A percentile compares a stretch with the other conserved stretches of the same genome.
Evolutionary conservation across 2,113 vertebrate genomes (phyloP).

Genomic region (Cacatua alba): DNA sequence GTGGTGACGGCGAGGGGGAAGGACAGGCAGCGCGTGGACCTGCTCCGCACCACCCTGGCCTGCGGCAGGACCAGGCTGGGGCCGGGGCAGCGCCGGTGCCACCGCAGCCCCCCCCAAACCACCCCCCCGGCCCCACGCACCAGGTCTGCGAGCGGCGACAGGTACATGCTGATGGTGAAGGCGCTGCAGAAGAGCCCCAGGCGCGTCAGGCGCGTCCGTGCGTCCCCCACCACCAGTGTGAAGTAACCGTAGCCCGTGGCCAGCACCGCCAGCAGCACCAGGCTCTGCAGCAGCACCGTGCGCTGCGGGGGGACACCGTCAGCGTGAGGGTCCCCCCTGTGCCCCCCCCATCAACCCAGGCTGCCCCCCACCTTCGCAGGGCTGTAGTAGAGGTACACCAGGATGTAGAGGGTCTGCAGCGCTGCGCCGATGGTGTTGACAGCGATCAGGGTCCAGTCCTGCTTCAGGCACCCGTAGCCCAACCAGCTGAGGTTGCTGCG

Average conservation of each 20-base stretch:
- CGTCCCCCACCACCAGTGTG: constrained; percentile 63
- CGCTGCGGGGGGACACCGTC: too few relatives aligned
- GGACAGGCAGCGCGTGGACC: constrained; percentile 85
- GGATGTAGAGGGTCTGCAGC: too few relatives aligned
- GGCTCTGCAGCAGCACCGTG: constrained; percentile 65
- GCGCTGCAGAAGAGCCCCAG: constrained; percentile 90
- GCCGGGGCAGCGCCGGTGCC: not conserved
- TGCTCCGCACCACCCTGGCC: constrained; percentile 82
- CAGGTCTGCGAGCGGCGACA: constrained; percentile 84
- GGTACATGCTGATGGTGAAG: constrained; percentile 93
- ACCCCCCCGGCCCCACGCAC: not conserved
- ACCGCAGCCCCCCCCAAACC: not conserved
- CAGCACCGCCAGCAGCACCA: constrained; percentile 70
- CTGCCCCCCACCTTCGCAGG: too few relatives aligned
- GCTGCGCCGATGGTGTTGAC: too few relatives aligned
- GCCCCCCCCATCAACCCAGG: too few relatives aligned
- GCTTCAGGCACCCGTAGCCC: too few relatives aligned
- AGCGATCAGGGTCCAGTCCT: too few relatives aligned
- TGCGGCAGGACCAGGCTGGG: constrained; percentile 35
- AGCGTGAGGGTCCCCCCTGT: too few relatives aligned
- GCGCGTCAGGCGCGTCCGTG: constrained; percentile 64
- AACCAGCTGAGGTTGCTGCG: too few relatives aligned
- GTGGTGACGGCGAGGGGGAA: constrained; percentile 89
- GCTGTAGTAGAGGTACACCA: too few relatives aligned
- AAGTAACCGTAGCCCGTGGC: constrained; percentile 83